Conservation (phyloP, 1,140 invertebrate genomes). For the Cardiocondyla obscurior region DNA sequence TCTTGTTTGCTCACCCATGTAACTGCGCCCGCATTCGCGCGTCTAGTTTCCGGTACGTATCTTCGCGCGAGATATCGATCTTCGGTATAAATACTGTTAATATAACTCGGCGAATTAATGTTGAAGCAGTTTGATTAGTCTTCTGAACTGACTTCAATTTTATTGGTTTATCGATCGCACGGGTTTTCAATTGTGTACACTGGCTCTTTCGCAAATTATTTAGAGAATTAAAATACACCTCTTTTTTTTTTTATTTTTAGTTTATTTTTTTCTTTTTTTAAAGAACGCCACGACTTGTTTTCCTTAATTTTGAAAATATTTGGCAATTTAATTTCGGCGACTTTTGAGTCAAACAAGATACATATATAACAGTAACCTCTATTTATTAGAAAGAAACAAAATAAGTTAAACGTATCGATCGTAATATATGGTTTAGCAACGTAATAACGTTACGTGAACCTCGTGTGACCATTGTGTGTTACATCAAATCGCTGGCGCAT, state of each 20-base stretch:
- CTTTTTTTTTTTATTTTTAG: too few species aligned
- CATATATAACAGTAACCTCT: background rate
- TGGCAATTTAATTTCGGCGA: background rate
- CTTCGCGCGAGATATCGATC: background rate
- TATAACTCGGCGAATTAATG: background rate
- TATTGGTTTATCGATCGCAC: background rate
- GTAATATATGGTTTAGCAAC: background rate
- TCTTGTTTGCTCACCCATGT: constrained; percentile 19
- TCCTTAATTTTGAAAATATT: background rate
- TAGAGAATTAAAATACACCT: background rate
- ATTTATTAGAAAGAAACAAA: background rate
- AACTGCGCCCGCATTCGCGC: background rate
- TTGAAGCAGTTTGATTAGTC: constrained; percentile 18
- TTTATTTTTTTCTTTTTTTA: too few species aligned
- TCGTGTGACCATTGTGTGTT: background rate
- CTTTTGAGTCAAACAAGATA: background rate
- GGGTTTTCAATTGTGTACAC: background rate
- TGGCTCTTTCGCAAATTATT: background rate
- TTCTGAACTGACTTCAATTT: background rate
- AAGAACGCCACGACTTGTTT: background rate
- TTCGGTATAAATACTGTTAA: constrained; percentile 8
- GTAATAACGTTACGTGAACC: constrained; percentile 25
- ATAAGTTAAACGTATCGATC: constrained; percentile 30
- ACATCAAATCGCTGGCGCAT: background rate
- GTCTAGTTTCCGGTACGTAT: background rate